A percentile compares a stretch with the other conserved stretches of the same genome.
These are phyloP conservation scores for Drosophila hydei DNA, from an alignment of 1,140 invertebrate species.

Conservation along the genomic window DNA sequence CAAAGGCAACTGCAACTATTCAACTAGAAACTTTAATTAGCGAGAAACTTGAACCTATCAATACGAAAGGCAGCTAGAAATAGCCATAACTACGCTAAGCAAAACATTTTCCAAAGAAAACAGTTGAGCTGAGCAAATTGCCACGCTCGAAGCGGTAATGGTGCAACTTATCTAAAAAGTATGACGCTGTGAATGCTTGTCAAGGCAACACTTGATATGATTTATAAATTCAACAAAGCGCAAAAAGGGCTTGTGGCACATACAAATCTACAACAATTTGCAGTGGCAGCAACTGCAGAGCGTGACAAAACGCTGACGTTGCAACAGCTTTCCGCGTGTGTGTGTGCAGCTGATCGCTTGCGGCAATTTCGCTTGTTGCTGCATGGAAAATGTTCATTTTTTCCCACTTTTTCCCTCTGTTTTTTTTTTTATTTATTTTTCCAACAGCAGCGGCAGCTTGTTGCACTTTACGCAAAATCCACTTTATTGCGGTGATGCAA, in stretches of 20 bases:
- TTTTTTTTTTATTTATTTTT: not conserved
- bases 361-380: constrained; percentile 18
- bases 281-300: not conserved
- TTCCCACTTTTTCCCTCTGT: not conserved
- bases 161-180: constrained; percentile 4
- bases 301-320: constrained; percentile 12
- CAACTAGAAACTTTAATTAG: not conserved
- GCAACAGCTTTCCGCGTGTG: not conserved
- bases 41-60: not conserved
- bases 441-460: constrained; percentile 2
- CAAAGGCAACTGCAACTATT: not conserved
- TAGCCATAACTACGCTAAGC: no score
- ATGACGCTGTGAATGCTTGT: not conserved
- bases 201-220: constrained; percentile 12
- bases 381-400: constrained; percentile 19
- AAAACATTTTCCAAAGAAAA: not conserved
- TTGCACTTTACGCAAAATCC: constrained; percentile 11
- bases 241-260: constrained; percentile 18
- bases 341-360: constrained; percentile 13
- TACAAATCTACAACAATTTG: constrained; percentile 21
- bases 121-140: not conserved
- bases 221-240: constrained; percentile 18
- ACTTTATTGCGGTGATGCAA: constrained; percentile 3
- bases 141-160: not conserved
- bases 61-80: not conserved